Conservation (phyloP, 2,888 invertebrate species). For the Pterostichus madidus region DNA sequence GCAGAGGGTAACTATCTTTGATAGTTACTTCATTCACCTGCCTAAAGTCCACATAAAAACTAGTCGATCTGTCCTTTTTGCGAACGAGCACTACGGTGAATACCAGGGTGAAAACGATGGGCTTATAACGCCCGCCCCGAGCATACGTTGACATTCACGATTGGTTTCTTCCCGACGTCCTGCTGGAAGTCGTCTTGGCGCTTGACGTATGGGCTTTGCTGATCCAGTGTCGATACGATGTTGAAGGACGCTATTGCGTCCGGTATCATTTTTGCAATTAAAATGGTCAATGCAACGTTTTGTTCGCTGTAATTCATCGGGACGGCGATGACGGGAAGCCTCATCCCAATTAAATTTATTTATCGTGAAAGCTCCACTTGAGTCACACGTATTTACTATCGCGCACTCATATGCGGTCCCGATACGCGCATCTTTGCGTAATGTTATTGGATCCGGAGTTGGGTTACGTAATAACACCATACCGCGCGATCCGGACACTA, state of each 20-base stretch:
- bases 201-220: background rate
- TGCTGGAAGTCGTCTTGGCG: background rate
- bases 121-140: constrained; percentile 19
- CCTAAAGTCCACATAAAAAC: constrained; percentile 25
- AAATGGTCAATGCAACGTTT: background rate
- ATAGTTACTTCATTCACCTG: constrained; percentile 8
- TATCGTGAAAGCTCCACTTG: background rate
- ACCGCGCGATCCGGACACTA: too few species aligned
- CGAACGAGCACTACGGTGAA: background rate
- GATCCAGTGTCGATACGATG: background rate
- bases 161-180: background rate
- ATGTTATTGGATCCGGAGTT: too few species aligned
- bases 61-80: constrained; percentile 7
- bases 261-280: background rate
- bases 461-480: too few species aligned
- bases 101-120: constrained; percentile 20
- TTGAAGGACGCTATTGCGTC: background rate
- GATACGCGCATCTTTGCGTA: too few species aligned
- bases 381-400: background rate
- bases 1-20: constrained; percentile 10
- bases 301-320: background rate
- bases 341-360: background rate
- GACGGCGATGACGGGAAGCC: too few species aligned
- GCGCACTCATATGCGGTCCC: too few species aligned
- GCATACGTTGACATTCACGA: background rate